Evolutionary conservation across 2,113 vertebrate species (phyloP).

Genomic region (Isichthys henryi): DNA sequence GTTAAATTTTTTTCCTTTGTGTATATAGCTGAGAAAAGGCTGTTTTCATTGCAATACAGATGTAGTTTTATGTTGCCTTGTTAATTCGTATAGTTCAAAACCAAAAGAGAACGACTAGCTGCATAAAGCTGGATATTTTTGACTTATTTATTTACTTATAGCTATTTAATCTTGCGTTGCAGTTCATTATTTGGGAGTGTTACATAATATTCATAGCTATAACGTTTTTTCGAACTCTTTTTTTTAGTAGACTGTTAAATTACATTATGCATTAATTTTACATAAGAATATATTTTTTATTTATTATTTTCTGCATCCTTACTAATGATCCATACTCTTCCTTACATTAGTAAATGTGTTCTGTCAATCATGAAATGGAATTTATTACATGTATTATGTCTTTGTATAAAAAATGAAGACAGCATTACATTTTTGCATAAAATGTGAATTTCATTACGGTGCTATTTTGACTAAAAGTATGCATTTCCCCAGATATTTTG

Average conservation of each 20-base stretch:
- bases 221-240: not conserved
- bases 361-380: not conserved
- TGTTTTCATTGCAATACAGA: not conserved
- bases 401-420: not conserved
- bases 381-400: not conserved
- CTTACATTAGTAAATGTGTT: not conserved
- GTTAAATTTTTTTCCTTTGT: not conserved
- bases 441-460: not conserved
- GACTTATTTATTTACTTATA: not conserved
- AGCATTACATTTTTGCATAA: not conserved
- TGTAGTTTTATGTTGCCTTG: not conserved
- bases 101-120: not conserved
- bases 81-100: not conserved
- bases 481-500: not conserved
- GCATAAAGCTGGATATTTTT: not conserved
- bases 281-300: not conserved
- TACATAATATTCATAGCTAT: not conserved
- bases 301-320: not conserved
- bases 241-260: not conserved
- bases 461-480: not conserved
- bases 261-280: not conserved
- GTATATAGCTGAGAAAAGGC: not conserved
- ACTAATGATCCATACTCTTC: not conserved
- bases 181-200: not conserved
- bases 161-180: not conserved